These are phyloP conservation scores for Anhinga rufa DNA, from an alignment of 2,113 vertebrate genomes.

Conservation along the genomic window DNA sequence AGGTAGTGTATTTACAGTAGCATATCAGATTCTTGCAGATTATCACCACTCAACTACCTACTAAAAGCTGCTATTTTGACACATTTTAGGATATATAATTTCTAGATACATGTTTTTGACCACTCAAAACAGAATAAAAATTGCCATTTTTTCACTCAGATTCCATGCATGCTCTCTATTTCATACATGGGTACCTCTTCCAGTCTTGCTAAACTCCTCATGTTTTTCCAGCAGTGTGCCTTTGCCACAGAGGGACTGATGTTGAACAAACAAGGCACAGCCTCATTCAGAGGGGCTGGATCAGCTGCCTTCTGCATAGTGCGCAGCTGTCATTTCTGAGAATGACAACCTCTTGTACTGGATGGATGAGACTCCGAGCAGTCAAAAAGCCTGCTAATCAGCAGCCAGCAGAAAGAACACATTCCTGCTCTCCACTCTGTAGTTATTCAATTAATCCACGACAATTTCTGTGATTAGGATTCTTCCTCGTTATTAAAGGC, in stretches of 20 bases:
- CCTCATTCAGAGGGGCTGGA: neutral
- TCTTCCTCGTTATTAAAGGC: constrained; percentile 31
- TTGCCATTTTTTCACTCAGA: neutral
- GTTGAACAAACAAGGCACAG: neutral
- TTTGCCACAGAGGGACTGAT: neutral
- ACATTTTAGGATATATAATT: neutral
- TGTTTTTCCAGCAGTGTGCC: neutral
- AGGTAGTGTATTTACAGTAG: neutral
- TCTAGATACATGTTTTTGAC: neutral
- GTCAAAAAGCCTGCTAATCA: neutral
- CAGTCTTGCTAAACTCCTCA: neutral
- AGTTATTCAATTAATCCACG: neutral
- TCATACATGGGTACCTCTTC: neutral
- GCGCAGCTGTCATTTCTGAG: rapidly evolving
- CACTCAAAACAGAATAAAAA: neutral
- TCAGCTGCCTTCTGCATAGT: neutral
- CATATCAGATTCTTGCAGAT: neutral
- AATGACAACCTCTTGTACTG: rapidly evolving
- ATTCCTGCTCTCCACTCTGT: neutral
- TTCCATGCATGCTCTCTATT: neutral
- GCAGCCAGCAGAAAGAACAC: neutral
- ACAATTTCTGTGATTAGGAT: neutral
- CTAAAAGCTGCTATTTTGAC: neutral
- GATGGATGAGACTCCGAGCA: neutral
- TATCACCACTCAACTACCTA: neutral